Conservation (phyloP, 2,113 vertebrate genomes). For the Otus sunia region DNA sequence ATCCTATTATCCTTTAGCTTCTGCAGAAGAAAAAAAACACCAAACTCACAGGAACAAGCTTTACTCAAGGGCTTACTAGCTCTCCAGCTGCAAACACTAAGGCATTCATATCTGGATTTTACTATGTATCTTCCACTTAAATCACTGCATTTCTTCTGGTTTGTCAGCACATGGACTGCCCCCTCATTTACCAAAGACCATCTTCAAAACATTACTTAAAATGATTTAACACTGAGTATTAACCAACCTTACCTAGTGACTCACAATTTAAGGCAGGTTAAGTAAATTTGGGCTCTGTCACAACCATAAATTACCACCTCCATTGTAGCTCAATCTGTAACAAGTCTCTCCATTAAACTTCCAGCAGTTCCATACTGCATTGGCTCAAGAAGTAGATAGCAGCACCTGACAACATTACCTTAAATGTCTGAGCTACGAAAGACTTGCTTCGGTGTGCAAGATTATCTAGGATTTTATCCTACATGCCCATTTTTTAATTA, state of each 20-base stretch:
- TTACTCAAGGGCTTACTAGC: not conserved
- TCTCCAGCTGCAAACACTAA: not conserved
- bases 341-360: not conserved
- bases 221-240: not conserved
- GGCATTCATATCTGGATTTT: not conserved
- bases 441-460: not conserved
- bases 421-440: not conserved
- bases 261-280: not conserved
- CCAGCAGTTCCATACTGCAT: not conserved
- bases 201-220: not conserved
- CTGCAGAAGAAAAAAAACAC: not conserved
- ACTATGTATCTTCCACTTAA: not conserved
- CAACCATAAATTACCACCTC: accelerated
- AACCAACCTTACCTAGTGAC: not conserved
- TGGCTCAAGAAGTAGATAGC: not conserved
- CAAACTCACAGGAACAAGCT: not conserved
- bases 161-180: not conserved
- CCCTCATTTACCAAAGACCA: not conserved
- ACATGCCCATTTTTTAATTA: not conserved
- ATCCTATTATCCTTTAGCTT: not conserved
- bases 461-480: not conserved
- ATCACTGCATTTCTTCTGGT: not conserved
- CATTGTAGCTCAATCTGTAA: not conserved
- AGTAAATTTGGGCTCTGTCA: not conserved
- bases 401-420: not conserved